Base-by-base conservation (phyloP, 2,113 vertebrate species). In the Pica pica region DNA sequence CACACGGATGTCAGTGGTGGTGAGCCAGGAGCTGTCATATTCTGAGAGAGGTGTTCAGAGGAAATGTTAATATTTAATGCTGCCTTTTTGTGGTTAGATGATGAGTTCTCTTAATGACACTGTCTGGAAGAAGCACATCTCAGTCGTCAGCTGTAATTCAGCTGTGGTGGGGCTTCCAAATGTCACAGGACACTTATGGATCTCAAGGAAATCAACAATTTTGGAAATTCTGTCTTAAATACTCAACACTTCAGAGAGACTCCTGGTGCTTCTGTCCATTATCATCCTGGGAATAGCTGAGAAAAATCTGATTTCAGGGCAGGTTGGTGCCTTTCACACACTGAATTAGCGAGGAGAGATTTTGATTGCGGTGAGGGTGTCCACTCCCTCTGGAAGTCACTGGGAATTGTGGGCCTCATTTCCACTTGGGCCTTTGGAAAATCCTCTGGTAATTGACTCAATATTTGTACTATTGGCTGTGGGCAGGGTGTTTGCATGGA, bases 41-140 rank as follows among this genome's bases (percentile, higher is more conserved):
- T 50, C 70, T 22, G 69, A 56, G 82, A 81, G 93, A 92, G 88
- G 67, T 70, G 63, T 77, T 83, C 59, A 83, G 92, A 59, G 47
- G 90, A 92, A 83, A 83, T 83, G 44, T 95, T 70, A 95, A 93
- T 95, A 96, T 94, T 95, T 92, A 92, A 94, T 94, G 94, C 64
- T 88, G 63, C 71, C 35, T 96, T 92, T 93, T 60, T 90, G 91
- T 59, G 91, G 89, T 92, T 57, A 80, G 89, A 28, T 0, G 30
- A 26, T 8, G 83, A 63, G 89, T 70, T 89, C 76, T 86, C 80
- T 30, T 90, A 88, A 92, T 83, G 83, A 31, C 55, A 5, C 13
- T 70, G 90, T 77, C 90, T 95, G 94, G 56, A 64, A 63, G 88
- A 59, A 78, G 69, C 83, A 16, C 1, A 11, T 27, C 68, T 78